Base-by-base conservation (phyloP, 2,113 vertebrate genomes). In the Aptenodytes forsteri region DNA sequence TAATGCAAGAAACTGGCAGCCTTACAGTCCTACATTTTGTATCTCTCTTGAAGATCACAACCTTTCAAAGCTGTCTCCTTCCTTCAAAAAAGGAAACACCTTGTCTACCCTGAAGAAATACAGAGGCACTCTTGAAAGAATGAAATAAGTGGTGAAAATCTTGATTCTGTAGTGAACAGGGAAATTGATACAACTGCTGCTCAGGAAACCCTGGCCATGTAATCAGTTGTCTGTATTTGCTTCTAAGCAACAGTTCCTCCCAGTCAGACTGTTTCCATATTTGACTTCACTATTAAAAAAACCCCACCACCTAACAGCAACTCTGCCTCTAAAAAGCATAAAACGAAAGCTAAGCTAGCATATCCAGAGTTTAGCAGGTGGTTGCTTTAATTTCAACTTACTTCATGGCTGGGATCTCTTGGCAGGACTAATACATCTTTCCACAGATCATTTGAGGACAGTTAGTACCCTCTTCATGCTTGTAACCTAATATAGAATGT, bases 401-500 rank as follows among this genome's bases (percentile, higher is more conserved):
- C 14, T 85, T 26, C 65, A 14, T 15, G n/a, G 40, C 70, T 72
- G 13, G 25, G 40, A 80, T 85, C 70, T 67, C 93, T 93, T 77
- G 29, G 70, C 92, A 94, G 50, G 40, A 93, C 36, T 80, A 76
- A 26, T 34, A 21, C 22, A 70, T 83, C 67, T 85, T 93, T 88
- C 87, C 66, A 67, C 7, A 93, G 82, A 90, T 69, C 87, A 77
- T 65, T 1, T 80, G 75, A 93, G 85, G 92, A 90, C 82, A 90
- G 73, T 83, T 32, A 94, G 82, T 90, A 83, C 25, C 8, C 56
- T 87, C 23, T 82, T 83, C 54, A 58, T 80, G 75, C 75, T 67
- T 90, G 90, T 80, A 96, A 91, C 49, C 76, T 56, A 81, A 95
- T 89, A 95, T 22, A 34, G 88, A 95, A 42, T 42, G 61, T 79